Evolutionary conservation across 2,888 invertebrate species (phyloP).

Genomic region (Entomobrya multifasciata): DNA sequence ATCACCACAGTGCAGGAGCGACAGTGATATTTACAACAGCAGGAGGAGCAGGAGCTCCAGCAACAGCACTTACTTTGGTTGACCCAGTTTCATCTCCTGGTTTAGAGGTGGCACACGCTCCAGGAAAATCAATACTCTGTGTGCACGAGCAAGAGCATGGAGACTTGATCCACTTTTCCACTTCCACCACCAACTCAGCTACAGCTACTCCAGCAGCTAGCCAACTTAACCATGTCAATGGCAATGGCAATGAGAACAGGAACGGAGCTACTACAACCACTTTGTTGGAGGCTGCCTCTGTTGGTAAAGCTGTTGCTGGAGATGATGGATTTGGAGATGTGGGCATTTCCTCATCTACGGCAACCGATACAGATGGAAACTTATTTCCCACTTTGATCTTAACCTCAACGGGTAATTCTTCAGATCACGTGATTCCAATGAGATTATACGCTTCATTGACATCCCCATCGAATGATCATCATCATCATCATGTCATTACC

Average conservation of each 20-base stretch:
- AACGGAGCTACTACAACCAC: background rate
- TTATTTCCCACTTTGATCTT: constrained; percentile 65
- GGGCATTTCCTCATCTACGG: background rate
- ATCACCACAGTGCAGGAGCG: constrained; percentile 5
- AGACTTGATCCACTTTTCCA: constrained; percentile 72
- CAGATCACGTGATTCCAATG: constrained; percentile 64
- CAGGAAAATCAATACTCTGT: constrained; percentile 72
- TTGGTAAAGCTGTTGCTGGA: constrained; percentile 17
- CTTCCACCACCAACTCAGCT: constrained; percentile 2
- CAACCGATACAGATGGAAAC: constrained; percentile 60
- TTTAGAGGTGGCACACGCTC: constrained; percentile 71
- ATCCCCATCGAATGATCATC: background rate
- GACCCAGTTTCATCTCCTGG: constrained; percentile 74
- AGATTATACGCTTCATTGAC: constrained; percentile 67
- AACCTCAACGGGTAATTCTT: constrained; percentile 43
- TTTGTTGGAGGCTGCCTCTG: constrained; percentile 38
- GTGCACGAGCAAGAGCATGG: constrained; percentile 70
- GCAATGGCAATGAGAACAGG: constrained; percentile 56
- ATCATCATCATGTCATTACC: background rate
- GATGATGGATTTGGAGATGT: background rate
- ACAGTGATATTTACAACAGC: constrained; percentile 57
- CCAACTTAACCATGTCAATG: constrained; percentile 70
- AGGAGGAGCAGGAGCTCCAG: background rate
- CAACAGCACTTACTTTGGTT: constrained; percentile 62
- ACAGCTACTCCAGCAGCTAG: constrained; percentile 9